Percentiles rank a stretch among this genome's conserved stretches.
These are phyloP conservation scores for Ptilonorhynchus violaceus DNA, from an alignment of 2,113 vertebrate species.

Conservation along the genomic window DNA sequence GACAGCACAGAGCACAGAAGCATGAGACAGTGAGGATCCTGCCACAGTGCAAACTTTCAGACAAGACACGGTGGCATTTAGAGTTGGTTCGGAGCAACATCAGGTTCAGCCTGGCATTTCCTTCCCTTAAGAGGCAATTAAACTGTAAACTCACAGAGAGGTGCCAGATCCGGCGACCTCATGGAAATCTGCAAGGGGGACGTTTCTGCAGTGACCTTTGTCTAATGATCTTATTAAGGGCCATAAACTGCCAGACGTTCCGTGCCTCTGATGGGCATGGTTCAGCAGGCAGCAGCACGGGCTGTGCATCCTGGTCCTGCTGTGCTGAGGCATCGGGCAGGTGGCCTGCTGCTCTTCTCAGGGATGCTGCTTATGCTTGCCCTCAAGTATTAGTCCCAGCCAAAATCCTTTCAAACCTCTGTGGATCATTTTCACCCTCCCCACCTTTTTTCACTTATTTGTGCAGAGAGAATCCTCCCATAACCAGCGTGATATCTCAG, in stretches of 20 bases:
- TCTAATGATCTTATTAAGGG: neutral
- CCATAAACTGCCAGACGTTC: neutral
- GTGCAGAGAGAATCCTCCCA: neutral
- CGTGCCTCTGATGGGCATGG: neutral
- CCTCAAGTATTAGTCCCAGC: neutral
- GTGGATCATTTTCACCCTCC: neutral
- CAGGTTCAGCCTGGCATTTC: neutral
- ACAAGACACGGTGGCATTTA: neutral
- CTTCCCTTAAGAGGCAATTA: conserved; percentile 17
- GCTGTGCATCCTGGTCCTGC: neutral
- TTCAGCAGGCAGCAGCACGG: neutral
- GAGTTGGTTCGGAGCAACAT: neutral
- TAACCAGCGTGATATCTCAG: neutral
- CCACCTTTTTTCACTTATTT: neutral
- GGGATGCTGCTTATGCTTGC: neutral
- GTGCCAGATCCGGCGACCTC: neutral
- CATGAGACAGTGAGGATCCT: neutral
- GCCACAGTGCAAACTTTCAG: neutral
- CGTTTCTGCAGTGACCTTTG: neutral
- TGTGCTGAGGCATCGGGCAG: neutral
- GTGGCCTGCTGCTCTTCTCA: neutral
- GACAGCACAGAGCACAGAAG: neutral
- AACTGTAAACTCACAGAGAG: neutral
- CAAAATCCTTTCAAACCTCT: neutral
- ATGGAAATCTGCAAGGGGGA: neutral